These are phyloP conservation scores for Drosophila atroscutellata DNA, from an alignment of 2,888 invertebrate species.

Conservation along the genomic window DNA sequence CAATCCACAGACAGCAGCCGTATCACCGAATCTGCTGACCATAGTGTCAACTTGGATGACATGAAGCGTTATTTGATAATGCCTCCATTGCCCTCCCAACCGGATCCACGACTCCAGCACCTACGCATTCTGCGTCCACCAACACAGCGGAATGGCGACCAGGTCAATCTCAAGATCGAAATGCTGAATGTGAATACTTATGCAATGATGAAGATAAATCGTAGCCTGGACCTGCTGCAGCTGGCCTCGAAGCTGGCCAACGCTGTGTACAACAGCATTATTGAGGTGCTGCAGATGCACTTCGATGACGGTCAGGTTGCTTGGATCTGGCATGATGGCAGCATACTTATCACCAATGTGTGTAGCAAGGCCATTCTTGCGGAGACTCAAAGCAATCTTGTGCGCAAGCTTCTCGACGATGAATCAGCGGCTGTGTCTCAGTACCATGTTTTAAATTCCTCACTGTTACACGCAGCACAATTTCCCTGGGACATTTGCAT, in stretches of 20 bases:
- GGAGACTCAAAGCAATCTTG: constrained; percentile 14
- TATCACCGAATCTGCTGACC: neutral
- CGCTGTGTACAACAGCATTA: constrained; percentile 18
- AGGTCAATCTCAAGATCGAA: constrained; percentile 24
- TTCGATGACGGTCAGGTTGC: constrained; percentile 24
- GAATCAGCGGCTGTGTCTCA: neutral
- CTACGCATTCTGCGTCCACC: constrained; percentile 43
- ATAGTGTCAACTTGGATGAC: neutral
- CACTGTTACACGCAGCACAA: constrained; percentile 16
- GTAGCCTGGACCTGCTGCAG: constrained; percentile 9
- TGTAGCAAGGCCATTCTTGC: constrained; percentile 19
- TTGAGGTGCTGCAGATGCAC: constrained; percentile 42
- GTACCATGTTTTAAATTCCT: constrained; percentile 8
- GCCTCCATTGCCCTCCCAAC: constrained; percentile 27
- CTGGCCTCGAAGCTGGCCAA: constrained; percentile 8
- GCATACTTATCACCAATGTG: constrained; percentile 44
- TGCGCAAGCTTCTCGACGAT: constrained; percentile 15
- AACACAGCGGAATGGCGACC: constrained; percentile 7
- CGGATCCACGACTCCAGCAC: constrained; percentile 32
- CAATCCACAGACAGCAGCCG: constrained; percentile 23
- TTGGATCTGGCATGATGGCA: constrained; percentile 57
- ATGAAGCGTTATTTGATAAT: constrained; percentile 21
- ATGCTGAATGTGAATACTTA: constrained; percentile 26
- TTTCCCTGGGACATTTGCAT: constrained; percentile 43
- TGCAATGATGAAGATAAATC: constrained; percentile 28